A percentile compares a stretch with the other conserved stretches of the same genome.
These are phyloP conservation scores for Hymenochirus boettgeri DNA, from an alignment of 2,113 vertebrate species.

Conservation along the genomic window DNA sequence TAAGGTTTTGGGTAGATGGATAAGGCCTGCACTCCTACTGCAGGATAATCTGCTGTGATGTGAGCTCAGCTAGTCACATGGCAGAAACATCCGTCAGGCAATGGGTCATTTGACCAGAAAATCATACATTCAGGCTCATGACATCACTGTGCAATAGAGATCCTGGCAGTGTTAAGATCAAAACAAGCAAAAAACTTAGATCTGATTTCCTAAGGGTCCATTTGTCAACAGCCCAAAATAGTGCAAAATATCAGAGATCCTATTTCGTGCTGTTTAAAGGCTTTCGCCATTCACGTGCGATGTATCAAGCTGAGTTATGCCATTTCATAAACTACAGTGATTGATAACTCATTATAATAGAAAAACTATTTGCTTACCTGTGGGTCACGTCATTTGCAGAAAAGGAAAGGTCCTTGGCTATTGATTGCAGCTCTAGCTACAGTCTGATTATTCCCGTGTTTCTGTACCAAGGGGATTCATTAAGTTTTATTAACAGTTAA, in stretches of 20 bases:
- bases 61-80: slow-evolving; percentile 37
- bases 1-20: slow-evolving; percentile 40
- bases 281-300: neutral
- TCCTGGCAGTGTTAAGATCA: neutral
- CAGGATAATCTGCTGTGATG: slow-evolving; percentile 38
- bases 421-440: slow-evolving; percentile 1
- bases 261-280: neutral
- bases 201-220: neutral
- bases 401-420: slow-evolving; percentile 2
- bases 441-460: slow-evolving; percentile 4
- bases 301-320: slow-evolving; percentile 2
- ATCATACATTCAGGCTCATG: slow-evolving; percentile 14
- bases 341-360: slow-evolving; percentile 25
- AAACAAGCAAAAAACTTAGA: slow-evolving; percentile 14
- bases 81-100: slow-evolving; percentile 40
- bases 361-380: slow-evolving; percentile 26
- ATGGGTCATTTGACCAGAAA: slow-evolving; percentile 41
- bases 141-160: slow-evolving; percentile 22
- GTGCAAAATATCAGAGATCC: neutral
- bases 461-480: neutral
- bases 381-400: slow-evolving; percentile 9
- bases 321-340: neutral
- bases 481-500: neutral
- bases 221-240: neutral
- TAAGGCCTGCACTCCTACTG: slow-evolving; percentile 24